A percentile compares a stretch with the other conserved stretches of the same genome.
Evolutionary conservation across 2,113 vertebrate species (phyloP).

Genomic region (Micromys minutus): DNA sequence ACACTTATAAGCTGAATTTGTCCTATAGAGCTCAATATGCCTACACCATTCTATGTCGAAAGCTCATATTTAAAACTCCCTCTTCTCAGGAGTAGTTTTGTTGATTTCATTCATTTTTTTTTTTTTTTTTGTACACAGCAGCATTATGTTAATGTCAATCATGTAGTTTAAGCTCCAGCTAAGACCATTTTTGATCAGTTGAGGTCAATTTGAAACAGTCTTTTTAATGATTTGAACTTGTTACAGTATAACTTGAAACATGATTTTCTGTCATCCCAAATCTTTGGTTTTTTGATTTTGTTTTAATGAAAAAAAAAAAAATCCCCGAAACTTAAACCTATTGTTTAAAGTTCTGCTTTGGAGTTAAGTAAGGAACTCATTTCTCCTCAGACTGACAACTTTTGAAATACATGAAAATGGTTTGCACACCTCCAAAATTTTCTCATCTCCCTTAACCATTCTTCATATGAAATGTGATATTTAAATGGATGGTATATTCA

Average conservation of each 20-base stretch:
- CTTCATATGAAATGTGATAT: constrained; percentile 66
- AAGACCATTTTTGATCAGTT: neutral
- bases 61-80: neutral
- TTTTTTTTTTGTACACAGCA: too few relatives aligned
- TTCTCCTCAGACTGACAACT: neutral
- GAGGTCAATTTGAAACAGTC: neutral
- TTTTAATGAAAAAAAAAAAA: constrained; percentile 34
- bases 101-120: neutral
- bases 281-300: neutral
- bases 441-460: constrained; percentile 69
- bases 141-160: neutral
- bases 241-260: neutral
- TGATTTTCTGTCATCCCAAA: neutral
- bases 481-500: constrained; percentile 55
- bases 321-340: neutral
- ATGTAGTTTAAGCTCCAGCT: constrained; percentile 5
- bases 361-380: constrained; percentile 4
- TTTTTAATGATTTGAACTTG: neutral
- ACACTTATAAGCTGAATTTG: neutral
- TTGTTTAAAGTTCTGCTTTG: neutral
- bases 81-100: neutral
- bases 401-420: constrained; percentile 28
- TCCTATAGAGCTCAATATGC: neutral
- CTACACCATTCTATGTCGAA: neutral
- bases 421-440: constrained; percentile 26